phyloP scores from a whole-genome alignment of 2,797 vertebrate species.

The Lophotriccus pileatus region DNA sequence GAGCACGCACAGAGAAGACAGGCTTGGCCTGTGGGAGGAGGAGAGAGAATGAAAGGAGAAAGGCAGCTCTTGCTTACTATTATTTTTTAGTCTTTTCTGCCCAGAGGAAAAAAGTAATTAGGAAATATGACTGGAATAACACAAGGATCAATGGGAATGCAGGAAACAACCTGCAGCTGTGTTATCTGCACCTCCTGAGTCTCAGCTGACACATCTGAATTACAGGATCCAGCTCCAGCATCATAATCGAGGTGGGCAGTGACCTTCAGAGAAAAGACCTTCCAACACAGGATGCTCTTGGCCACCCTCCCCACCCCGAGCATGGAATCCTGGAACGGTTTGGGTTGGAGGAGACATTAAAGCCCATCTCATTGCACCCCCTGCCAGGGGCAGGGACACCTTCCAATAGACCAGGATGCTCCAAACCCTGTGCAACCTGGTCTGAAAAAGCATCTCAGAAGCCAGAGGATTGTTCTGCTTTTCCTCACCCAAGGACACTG shows the following conservation, averaged over 20 bases:
- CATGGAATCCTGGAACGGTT: background rate
- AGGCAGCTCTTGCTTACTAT: background rate
- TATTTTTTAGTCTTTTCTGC: background rate
- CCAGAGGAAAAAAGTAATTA: background rate
- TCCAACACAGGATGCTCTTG: background rate
- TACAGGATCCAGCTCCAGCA: background rate
- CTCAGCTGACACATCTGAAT: background rate
- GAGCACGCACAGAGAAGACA: fast-evolving
- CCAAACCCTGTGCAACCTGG: background rate
- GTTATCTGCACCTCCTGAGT: background rate
- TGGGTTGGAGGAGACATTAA: background rate
- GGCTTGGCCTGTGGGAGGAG: background rate
- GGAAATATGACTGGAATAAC: background rate
- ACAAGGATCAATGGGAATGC: background rate
- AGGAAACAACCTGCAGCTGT: background rate
- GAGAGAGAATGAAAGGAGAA: background rate
- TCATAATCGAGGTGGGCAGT: background rate
- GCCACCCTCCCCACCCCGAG: background rate
- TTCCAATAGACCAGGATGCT: background rate
- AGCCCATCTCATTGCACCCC: background rate
- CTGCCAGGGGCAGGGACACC: background rate
- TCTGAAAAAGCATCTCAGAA: background rate
- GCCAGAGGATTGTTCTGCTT: background rate
- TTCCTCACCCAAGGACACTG: background rate
- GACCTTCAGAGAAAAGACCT: background rate